Conservation (phyloP, 2,888 invertebrate genomes). For the Parelbella ahira region DNA sequence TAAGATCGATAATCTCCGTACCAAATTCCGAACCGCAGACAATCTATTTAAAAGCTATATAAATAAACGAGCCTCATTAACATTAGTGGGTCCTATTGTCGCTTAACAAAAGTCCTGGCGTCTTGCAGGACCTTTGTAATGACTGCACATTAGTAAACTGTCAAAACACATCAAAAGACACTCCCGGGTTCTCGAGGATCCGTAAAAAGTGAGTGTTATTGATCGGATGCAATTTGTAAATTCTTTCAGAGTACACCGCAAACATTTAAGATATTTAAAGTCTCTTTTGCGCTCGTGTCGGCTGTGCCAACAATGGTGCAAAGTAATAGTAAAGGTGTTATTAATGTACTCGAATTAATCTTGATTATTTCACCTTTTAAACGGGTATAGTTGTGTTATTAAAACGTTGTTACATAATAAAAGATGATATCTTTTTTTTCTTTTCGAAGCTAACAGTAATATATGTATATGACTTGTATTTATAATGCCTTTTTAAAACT, state of each 20-base stretch:
- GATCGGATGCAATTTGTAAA: constrained; percentile 71
- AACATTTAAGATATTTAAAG: constrained; percentile 50
- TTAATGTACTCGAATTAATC: constrained; percentile 47
- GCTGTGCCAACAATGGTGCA: constrained; percentile 45
- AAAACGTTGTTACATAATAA: too few species aligned
- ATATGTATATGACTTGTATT: too few species aligned
- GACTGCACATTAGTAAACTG: constrained; percentile 76
- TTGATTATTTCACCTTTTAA: constrained; percentile 9
- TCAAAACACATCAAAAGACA: constrained; percentile 77
- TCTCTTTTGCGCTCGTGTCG: constrained; percentile 52
- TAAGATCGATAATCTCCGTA: constrained; percentile 54
- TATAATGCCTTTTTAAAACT: too few species aligned
- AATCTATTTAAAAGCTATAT: constrained; percentile 70
- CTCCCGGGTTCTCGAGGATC: constrained; percentile 51
- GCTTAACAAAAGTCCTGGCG: constrained; percentile 48
- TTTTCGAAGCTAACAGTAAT: too few species aligned
- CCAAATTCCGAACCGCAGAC: constrained; percentile 64
- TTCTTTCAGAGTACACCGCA: constrained; percentile 60
- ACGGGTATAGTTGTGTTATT: too few species aligned
- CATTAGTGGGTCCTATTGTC: constrained; percentile 60
- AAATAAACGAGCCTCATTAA: constrained; percentile 75
- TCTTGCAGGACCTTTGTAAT: constrained; percentile 61
- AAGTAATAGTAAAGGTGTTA: constrained; percentile 42
- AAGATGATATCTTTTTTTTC: too few species aligned
- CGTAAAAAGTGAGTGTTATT: constrained; percentile 60